Evolutionary conservation across 2,113 vertebrate species (phyloP), one percentile per base, ranked within the genome.

Genomic region (Aythya baeri): DNA sequence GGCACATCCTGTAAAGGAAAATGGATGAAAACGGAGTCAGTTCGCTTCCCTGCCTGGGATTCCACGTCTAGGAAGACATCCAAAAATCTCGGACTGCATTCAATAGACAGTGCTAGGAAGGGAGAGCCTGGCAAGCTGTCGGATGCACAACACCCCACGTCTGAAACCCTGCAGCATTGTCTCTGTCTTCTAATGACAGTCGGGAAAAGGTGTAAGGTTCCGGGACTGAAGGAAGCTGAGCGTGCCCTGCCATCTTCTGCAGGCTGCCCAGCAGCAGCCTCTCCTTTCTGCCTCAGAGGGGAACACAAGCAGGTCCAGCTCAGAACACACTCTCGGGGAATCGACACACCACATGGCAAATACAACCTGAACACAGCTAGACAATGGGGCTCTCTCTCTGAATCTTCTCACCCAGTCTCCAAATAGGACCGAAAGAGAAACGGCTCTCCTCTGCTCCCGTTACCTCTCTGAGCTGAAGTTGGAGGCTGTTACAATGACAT

Each of bases 401-500:
- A 84, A 81, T 44, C 89, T 83, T 74, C 88, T 93, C 89, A 87
- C 85, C 68, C 96, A 89, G 66, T 74, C 84, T 88, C 61, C 92
- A 93, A 83, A 86, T 31, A 96, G 77, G 73, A 91, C 81, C 1
- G 50, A 95, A 95, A 96, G 87, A 93, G 86, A 91, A 91, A 92
- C 4, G 2, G 58, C 79, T 91, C 72, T 92, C 89, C 76, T 96
- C 91, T 84, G 29, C 66, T 76, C 38, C 89, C 52, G 1, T 96
- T 97, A 99, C 99, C 99, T 99, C 98, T 99, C 99, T 4, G 99
- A 99, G 95, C 99, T 99, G 98, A 99, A 99, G 98, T 99, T 99
- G 94, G 99, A 99, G 67, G 99, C 99, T 0, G 99, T 99, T 76
- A 99, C 99, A 52, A 99, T 99, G 96, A 99, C 99, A 81, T 99